A percentile compares a stretch with the other conserved stretches of the same genome.
Evolutionary conservation across 2,113 vertebrate genomes (phyloP).

Genomic region (Brienomyrus brachyistius): DNA sequence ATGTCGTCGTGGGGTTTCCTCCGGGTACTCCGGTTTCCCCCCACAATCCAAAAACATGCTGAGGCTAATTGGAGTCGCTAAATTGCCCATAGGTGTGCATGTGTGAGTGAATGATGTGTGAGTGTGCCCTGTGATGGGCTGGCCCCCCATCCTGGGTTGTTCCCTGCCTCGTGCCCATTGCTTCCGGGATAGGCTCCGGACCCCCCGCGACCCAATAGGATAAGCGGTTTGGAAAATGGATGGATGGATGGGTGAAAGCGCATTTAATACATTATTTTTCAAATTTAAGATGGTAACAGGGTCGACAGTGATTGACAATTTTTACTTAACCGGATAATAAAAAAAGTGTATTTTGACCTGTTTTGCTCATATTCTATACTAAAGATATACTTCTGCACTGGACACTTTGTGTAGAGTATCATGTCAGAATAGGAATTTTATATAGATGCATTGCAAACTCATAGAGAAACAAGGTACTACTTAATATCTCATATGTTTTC

Average conservation of each 20-base stretch:
- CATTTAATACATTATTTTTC: neutral
- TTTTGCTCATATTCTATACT: neutral
- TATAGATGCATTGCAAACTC: neutral
- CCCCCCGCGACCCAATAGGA: no score
- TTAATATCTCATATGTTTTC: neutral
- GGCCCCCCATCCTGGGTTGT: no score
- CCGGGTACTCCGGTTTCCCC: no score
- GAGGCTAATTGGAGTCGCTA: no score
- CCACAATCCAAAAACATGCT: no score
- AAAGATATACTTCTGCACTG: neutral
- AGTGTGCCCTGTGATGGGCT: no score
- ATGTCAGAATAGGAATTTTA: neutral
- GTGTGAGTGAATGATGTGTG: no score
- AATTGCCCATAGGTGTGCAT: no score
- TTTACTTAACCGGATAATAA: neutral
- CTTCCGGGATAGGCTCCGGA: no score
- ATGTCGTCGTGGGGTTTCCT: no score
- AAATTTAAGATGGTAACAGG: neutral
- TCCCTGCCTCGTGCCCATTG: no score
- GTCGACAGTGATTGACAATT: neutral
- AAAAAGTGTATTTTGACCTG: neutral
- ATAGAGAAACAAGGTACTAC: neutral
- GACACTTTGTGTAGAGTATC: neutral
- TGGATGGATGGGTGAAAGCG: neutral
- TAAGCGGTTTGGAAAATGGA: no score